A percentile compares a stretch with the other conserved stretches of the same genome.
Conservation (phyloP, 1,140 invertebrate genomes). For the Leptoteleia sp. region DNA sequence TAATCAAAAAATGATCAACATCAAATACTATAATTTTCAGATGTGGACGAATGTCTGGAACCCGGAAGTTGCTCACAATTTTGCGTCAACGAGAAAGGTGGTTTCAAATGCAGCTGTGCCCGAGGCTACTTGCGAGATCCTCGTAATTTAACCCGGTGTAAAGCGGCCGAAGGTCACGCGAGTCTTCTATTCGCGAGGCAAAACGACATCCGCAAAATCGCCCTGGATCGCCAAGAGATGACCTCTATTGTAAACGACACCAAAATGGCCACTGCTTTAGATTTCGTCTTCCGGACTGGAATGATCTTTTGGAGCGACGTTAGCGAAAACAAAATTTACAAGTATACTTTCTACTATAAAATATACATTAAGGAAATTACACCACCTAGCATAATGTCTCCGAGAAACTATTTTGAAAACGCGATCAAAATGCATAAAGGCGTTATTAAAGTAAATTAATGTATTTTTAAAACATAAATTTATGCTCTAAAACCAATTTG, state of each 20-base stretch:
- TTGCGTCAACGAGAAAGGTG: constrained; percentile 94
- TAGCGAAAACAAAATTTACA: constrained; percentile 93
- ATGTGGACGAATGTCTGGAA: constrained; percentile 95
- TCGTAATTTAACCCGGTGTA: constrained; percentile 90
- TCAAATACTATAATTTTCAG: constrained; percentile 78
- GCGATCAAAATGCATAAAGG: too few species aligned
- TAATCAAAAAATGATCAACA: background rate
- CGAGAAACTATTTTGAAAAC: too few species aligned
- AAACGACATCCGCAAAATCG: constrained; percentile 94
- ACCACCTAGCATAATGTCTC: too few species aligned
- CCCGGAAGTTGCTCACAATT: constrained; percentile 95
- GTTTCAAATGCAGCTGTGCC: constrained; percentile 95
- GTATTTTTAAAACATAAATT: too few species aligned
- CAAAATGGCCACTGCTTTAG: constrained; percentile 91
- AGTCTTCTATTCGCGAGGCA: constrained; percentile 91
- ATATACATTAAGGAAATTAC: background rate
- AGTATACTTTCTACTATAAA: constrained; percentile 78
- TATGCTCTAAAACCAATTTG: too few species aligned
- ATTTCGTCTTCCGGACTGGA: constrained; percentile 93
- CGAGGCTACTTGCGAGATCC: constrained; percentile 93
- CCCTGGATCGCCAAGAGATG: constrained; percentile 94
- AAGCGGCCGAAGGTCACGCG: constrained; percentile 92
- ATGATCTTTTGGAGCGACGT: constrained; percentile 98
- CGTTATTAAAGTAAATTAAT: too few species aligned
- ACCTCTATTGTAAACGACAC: constrained; percentile 93